Evolutionary conservation across 2,888 invertebrate genomes (phyloP), one percentile per base, ranked within the genome.

Genomic region (Perdita meconis): DNA sequence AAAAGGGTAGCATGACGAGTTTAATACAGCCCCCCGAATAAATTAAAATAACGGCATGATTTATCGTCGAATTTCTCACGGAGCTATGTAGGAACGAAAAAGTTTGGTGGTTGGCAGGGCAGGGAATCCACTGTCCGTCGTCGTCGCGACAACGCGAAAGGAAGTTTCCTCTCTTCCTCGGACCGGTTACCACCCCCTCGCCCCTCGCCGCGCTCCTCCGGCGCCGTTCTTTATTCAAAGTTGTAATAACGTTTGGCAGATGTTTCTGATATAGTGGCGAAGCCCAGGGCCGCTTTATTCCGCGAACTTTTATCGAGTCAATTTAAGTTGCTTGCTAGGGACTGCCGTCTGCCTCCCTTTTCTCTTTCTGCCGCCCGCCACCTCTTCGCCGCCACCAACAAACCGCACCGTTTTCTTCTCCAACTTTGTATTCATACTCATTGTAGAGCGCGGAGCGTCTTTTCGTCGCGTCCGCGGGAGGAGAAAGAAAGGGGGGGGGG

Each of bases 211-310:
- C 63, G 40, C 50, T 70, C 67, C 51, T 72, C 75, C 75, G 80
- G 78, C 88, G 83, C 85, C 89, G 89, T 92, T 92, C 91, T 92
- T 92, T 91, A 92, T 92, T 92, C 92, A 92, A 92, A 92, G 90
- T 92, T 92, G 91, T 92, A 92, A 92, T 92, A 92, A 92, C 92
- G 89, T 92, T 92, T 92, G 92, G 92, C 92, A 92, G 92, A 92
- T 92, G 92, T 92, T 90, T 89, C 89, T 90, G 90, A 90, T 90
- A 89, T 89, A 90, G 89, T 86, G 83, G 86, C 85, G 84, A 87
- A 86, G 75, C 87, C 86, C 85, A 81, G 83, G 86, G 85, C 88
- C 89, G 88, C 88, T 91, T 92, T 90, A 90, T 91, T 90, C 90
- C 85, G 85, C 88, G 84, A 92, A 92, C 92, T 92, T 92, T 92